Base-by-base conservation (phyloP, 2,113 vertebrate genomes). In the Albula glossodonta region DNA sequence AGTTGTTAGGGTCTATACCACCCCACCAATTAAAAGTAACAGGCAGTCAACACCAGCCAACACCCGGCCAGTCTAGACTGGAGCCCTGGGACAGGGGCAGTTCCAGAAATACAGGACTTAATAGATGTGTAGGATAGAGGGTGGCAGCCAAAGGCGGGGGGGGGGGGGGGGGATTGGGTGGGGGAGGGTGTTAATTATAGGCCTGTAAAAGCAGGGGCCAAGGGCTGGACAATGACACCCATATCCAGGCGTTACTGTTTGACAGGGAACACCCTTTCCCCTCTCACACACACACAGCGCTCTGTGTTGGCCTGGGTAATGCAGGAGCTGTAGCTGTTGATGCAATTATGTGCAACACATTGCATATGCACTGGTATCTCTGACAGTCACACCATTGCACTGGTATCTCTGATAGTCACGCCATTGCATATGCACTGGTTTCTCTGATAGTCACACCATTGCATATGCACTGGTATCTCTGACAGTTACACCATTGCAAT, bases 61-160 rank as follows among this genome's bases (percentile, higher is more conserved):
- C 80, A 12, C 70, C 31, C 63, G 88, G 86, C 90, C 85, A 85
- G 11, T 88, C 84, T 89, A 85, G 87, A 89, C 89, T 89, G 86
- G 87, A 90, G 88, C 88, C 91, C 87, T 51, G 92, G 90, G 89
- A 92, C 90, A 89, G 88, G 53, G 66, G 91, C 86, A 89, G 91
- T 88, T 92, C 92, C 89, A 93, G 89, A 92, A 94, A 93, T 93
- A 93, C 78, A 88, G 81, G 70, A 89, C 91, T 82, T 89, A 87
- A 90, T 88, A 86, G 63, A 78, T 57, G 86, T 87, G 86, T 84
- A 83, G 80, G 86, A 87, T 83, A 83, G 51, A 78, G 86, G 84
- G 86, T 81, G 82, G 87, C 88, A 90, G 85, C 83, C 80, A 56
- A 66, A 74, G 81, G 12, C 22, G 78, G 82, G 89, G 89, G 85